phyloP scores from a whole-genome alignment of 2,797 vertebrate genomes.

The Tarsius wallacei region DNA sequence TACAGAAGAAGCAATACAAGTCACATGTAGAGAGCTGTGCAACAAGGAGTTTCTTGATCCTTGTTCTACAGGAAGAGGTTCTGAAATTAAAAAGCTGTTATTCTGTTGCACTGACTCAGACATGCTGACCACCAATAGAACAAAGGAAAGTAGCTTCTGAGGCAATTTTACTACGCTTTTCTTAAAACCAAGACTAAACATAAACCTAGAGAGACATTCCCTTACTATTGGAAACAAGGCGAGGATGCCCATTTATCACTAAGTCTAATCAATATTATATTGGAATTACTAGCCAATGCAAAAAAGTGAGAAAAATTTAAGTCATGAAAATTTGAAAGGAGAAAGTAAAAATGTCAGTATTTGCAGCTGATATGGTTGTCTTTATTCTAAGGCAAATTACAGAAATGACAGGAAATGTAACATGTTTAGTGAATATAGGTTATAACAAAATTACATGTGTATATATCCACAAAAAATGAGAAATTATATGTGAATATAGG shows the following conservation, averaged over 20 bases:
- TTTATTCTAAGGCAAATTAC: neutral
- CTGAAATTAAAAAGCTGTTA: neutral
- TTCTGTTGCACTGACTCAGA: neutral
- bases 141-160: neutral
- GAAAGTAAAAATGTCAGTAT: neutral
- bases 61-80: fast-evolving
- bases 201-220: neutral
- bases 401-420: neutral
- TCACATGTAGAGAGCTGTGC: fast-evolving
- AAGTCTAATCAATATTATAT: neutral
- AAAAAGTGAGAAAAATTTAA: neutral
- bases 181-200: neutral
- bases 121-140: neutral
- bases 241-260: neutral
- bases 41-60: neutral
- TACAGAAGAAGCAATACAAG: neutral
- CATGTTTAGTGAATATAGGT: neutral
- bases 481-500: too few species aligned
- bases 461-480: neutral
- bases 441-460: neutral
- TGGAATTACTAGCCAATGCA: neutral
- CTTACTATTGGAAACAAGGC: neutral
- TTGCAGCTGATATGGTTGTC: neutral
- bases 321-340: neutral
- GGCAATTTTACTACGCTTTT: neutral